Base-by-base conservation (phyloP, 2,113 vertebrate species). In the Pygoscelis antarcticus region DNA sequence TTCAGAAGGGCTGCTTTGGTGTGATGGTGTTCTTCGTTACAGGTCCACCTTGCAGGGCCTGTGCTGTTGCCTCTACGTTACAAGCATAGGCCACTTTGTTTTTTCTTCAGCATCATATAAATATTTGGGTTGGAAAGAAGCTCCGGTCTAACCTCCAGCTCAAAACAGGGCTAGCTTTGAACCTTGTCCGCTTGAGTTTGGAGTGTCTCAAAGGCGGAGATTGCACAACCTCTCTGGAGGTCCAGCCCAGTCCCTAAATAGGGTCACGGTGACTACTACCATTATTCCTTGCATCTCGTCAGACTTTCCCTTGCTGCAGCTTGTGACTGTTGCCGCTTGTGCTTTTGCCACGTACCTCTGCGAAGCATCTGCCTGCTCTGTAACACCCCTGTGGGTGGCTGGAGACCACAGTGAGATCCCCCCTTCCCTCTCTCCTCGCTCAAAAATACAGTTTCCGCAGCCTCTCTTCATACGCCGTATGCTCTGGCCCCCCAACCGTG, bases 111-210 rank as follows among this genome's bases (percentile, higher is more conserved):
- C 38, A 82, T 85, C 40, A 1, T 60, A n/a, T 87, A 96, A 96
- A 95, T 95, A 93, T 96, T 95, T 95, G 78, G 57, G 16, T 87
- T 95, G 93, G 87, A 90, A 82, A 61, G 66, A 71, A 85, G 66
- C 61, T 82, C 72, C 42, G 84, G 20, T 65, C 23, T 79, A 76
- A 87, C 74, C 72, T 83, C 61, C 7, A 6, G 36, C 78, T 89
- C 84, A 38, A 75, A 79, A 72, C 69, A 91, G 46, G 72, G 34
- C 30, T 9, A 13, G 42, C 44, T 84, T 18, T 5, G 3, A 87
- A 72, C 65, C 57, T 75, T 52, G 69, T 34, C 87, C 9, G 4
- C 25, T 8, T 51, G n/a, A 46, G 30, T 71, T 78, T 78, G 62
- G 60, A 47, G 76, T 14, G 57, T 78, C 47, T 84, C 52, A 17